Evolutionary conservation across 2,797 vertebrate genomes (phyloP).

Genomic region (Prionace glauca): DNA sequence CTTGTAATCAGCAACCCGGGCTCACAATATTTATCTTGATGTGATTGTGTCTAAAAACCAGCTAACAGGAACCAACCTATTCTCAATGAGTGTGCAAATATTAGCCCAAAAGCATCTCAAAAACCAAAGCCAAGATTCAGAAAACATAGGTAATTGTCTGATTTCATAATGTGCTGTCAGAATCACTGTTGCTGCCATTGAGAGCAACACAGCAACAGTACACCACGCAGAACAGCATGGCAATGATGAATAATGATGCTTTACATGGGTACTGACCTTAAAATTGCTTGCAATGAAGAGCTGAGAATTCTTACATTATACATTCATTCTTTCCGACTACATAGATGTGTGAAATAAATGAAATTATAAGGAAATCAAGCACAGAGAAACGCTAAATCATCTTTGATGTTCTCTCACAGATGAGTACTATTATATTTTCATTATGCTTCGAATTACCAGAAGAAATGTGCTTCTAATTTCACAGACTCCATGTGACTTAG

Average conservation of each 20-base stretch:
- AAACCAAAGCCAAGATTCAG: not conserved
- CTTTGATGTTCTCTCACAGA: constrained; percentile 3
- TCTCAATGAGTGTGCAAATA: not conserved
- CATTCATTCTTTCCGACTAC: not conserved
- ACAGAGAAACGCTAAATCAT: not conserved
- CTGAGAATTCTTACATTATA: constrained; percentile 11
- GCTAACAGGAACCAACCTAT: not conserved
- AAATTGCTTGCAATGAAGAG: not conserved
- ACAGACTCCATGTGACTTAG: not conserved
- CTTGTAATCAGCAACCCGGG: not conserved
- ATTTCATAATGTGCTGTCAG: not conserved
- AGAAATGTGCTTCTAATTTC: constrained; percentile 20
- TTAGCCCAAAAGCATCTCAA: not conserved
- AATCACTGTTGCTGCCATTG: not conserved
- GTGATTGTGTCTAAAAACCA: not conserved
- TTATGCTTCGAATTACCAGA: not conserved
- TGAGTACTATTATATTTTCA: not conserved
- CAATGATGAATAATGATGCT: not conserved
- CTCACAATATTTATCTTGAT: not conserved
- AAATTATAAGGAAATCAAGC: not conserved
- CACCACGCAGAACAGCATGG: not conserved
- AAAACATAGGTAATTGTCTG: not conserved
- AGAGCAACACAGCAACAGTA: not conserved
- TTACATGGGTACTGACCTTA: not conserved
- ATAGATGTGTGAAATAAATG: not conserved